phyloP scores from a whole-genome alignment of 2,113 vertebrate species.

The Phainopepla nitens region DNA sequence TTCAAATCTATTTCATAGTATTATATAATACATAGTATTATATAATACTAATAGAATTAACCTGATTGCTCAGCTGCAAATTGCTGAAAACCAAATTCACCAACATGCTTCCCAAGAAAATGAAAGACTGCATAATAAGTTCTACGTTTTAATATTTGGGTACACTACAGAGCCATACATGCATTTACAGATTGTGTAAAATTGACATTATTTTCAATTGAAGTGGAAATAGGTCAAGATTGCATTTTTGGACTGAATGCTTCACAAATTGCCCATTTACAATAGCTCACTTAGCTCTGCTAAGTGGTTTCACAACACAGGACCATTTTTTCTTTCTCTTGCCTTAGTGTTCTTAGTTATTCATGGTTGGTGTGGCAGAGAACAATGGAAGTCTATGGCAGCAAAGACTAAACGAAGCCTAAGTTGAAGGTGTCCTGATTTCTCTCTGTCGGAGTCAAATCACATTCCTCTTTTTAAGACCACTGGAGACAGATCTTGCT shows the following conservation, averaged over 20 bases:
- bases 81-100: background rate
- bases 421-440: conserved; percentile 6
- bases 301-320: background rate
- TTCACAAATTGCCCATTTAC: background rate
- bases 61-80: background rate
- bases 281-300: background rate
- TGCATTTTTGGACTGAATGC: background rate
- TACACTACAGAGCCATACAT: background rate
- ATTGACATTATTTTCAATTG: background rate
- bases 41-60: background rate
- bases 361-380: background rate
- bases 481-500: background rate
- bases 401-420: background rate
- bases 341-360: background rate
- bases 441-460: conserved; percentile 13
- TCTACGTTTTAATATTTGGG: background rate
- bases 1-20: too few species aligned
- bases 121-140: background rate
- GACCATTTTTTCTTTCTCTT: background rate
- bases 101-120: background rate
- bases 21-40: too few species aligned
- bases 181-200: background rate
- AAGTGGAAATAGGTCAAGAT: background rate
- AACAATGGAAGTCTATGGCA: background rate
- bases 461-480: background rate